Evolutionary conservation across 2,888 invertebrate genomes (phyloP), one percentile per base, ranked within the genome.

Genomic region (Neoascia interrupta): DNA sequence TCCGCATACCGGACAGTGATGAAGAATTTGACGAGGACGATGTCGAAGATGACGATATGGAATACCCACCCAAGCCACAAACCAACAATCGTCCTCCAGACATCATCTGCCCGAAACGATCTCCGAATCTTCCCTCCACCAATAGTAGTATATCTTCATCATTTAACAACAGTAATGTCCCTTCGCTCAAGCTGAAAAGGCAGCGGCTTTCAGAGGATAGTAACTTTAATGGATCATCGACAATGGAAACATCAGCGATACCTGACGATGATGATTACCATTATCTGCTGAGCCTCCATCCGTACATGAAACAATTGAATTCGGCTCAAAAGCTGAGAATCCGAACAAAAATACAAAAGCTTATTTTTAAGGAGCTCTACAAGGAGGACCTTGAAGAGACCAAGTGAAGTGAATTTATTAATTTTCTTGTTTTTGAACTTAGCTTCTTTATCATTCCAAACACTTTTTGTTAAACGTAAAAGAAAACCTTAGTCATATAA

Each of bases 211-310:
- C 87, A 0, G 87, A 87, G 68, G 87, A 87, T 37, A 87, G 87
- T 49, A 87, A 87, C 54, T 87, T 87, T 18, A 87, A 87, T 82
- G 87, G 87, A n/a, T 87, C 87, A 49, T 87, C 87, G 4, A 87
- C 87, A 0, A 87, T 87, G 87, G 87, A 87, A 63, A 84, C 70
- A 1, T 74, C 81, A 8, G 66, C 75, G 3, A 87, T 87, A 72
- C 86, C 87, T 4, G 87, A 87, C 68, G 88, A 89, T 66, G 89
- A 89, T 82, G 89, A 89, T 68, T 88, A 88, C 81, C 88, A 88
- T 72, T 89, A 88, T 69, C 82, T 89, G 73, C 83, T 89, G 23
- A 88, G 88, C 41, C 81, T 89, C 39, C 88, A 89, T 84, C 89
- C 89, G 6, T 89, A 88, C 73, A 88, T 89, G 87, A 87, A 87